Percentiles rank a stretch among this genome's conserved stretches.
Conservation (phyloP, 2,113 vertebrate genomes). For the Hoplias malabaricus region DNA sequence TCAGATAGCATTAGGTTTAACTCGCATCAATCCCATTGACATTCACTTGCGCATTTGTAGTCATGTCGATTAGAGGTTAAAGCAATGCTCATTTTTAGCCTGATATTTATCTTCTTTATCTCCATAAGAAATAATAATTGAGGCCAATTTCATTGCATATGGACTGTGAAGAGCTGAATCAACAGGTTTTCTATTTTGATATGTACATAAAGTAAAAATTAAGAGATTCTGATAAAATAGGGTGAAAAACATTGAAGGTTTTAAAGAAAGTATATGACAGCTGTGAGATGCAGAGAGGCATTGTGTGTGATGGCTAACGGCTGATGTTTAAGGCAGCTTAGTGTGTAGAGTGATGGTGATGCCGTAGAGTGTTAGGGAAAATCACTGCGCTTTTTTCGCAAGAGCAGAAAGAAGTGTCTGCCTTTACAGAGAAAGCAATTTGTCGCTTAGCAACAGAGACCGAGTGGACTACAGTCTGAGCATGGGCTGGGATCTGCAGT, state of each 20-base stretch:
- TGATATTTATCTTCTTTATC: not conserved
- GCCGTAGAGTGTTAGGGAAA: constrained; percentile 8
- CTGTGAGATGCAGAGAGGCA: not conserved
- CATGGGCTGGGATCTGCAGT: constrained; percentile 41
- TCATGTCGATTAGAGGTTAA: not conserved
- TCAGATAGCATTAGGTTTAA: not conserved
- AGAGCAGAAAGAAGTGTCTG: not conserved
- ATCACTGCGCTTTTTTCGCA: constrained; percentile 27
- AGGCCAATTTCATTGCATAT: no score
- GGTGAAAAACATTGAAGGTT: no score
- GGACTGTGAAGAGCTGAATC: no score
- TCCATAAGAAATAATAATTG: no score
- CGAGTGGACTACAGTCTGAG: constrained; percentile 47
- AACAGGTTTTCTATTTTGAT: no score
- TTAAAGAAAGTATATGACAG: not conserved
- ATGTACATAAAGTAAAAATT: no score
- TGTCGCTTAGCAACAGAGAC: constrained; percentile 73
- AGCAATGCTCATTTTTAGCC: not conserved
- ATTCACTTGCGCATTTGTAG: constrained; percentile 22
- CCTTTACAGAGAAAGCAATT: constrained; percentile 63
- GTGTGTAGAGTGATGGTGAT: not conserved
- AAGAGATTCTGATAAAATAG: no score
- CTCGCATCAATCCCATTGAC: not conserved
- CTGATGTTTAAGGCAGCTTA: not conserved
- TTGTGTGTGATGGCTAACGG: not conserved